Base-by-base conservation (phyloP, 1,140 invertebrate genomes). In the Megalopta genalis region DNA sequence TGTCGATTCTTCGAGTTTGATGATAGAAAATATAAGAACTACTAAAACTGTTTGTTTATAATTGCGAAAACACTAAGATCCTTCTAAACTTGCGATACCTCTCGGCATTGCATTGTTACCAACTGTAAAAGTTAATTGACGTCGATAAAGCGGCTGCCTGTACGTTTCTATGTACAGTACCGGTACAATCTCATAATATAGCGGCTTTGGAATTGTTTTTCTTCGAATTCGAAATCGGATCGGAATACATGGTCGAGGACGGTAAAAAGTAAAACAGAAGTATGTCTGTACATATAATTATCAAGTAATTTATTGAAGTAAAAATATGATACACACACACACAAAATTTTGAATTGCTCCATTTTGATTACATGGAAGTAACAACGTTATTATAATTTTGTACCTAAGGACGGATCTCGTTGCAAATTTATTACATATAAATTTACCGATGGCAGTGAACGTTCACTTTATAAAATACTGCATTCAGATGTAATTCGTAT, bases 21-120 rank as follows among this genome's bases (percentile, higher is more conserved):
- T 27, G 23, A 1, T 25, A 52, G 49, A 16, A 27, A 66, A 59
- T 37, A 32, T 69, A 32, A 2, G 66, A 66, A 23, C 6, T 23
- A 57, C 32, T 12, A 73, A 81, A 39, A 57, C 14, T 8, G 10
- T 60, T 84, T 68, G 57, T 79, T 74, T 52, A 79, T 42, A 37
- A 83, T 23, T 60, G 8, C 23, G n/a, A 12, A 75, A 52, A 71
- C 57, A 65, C 57, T 78, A 14, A 70, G 32, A 60, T 54, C 25
- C 16, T 27, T 63, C 6, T 23, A 59, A 81, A 64, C 49, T 80
- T 85, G 81, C 93, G 93, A 94, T 77, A 94, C 94, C 91, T 95
- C 95, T 37, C 59, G 14, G 25, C 23, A 16, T 32, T 37, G 32
- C n/a, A 65, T 18, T 60, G 23, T n/a, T 67, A 9, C 25, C 80